A percentile compares a stretch with the other conserved stretches of the same genome.
Evolutionary conservation across 1,140 invertebrate genomes (phyloP).

Genomic region (Sipha flava): DNA sequence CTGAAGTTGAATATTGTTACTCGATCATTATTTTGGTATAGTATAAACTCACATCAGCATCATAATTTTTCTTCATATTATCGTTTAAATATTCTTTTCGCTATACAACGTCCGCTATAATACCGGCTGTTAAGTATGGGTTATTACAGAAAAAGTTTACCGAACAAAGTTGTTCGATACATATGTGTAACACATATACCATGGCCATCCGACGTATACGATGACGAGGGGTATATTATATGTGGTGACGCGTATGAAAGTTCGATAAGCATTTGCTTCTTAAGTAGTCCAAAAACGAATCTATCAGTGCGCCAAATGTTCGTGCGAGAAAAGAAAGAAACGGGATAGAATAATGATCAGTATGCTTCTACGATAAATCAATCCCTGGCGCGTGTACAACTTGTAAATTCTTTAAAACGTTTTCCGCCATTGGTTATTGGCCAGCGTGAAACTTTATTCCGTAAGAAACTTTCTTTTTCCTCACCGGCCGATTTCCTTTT

Average conservation of each 20-base stretch:
- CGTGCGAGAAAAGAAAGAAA: neutral
- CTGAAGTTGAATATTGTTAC: too few species aligned
- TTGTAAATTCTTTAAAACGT: slow-evolving; percentile 24
- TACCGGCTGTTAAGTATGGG: neutral
- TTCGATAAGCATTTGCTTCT: neutral
- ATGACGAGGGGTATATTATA: too few species aligned
- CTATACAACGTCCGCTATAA: neutral
- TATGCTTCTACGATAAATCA: slow-evolving; percentile 4
- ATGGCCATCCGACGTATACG: neutral
- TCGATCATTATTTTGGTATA: too few species aligned
- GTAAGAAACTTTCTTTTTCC: neutral
- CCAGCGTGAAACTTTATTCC: neutral
- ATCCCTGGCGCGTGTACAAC: neutral
- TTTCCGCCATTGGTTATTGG: slow-evolving; percentile 1
- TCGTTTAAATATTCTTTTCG: neutral
- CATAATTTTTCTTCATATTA: neutral
- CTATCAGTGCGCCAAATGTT: neutral
- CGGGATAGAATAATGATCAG: slow-evolving; percentile 15
- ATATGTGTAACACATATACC: neutral
- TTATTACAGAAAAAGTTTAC: neutral
- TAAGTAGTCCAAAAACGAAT: slow-evolving; percentile 6
- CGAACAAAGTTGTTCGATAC: neutral
- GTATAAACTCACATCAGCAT: neutral
- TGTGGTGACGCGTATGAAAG: neutral
- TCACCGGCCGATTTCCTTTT: neutral